Evolutionary conservation across 2,888 invertebrate genomes (phyloP).

Genomic region (Campoplex capitator): DNA sequence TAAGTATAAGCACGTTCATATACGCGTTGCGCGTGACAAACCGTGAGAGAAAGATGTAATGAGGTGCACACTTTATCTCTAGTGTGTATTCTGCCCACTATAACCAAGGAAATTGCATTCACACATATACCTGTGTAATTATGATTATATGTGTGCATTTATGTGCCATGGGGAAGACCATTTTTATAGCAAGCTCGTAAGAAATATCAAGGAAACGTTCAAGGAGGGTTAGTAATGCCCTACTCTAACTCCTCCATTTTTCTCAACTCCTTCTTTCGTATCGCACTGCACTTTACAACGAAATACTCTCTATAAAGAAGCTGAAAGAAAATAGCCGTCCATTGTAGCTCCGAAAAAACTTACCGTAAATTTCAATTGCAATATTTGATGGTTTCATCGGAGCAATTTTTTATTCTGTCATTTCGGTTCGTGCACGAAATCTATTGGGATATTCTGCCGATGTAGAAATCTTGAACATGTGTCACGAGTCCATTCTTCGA

Average conservation of each 20-base stretch:
- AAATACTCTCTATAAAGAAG: background rate
- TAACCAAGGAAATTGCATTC: constrained; percentile 39
- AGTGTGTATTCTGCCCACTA: constrained; percentile 39
- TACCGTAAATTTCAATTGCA: background rate
- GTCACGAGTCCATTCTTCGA: background rate
- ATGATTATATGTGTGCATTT: background rate
- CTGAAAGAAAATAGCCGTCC: background rate
- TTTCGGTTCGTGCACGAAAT: background rate
- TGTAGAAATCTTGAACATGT: background rate
- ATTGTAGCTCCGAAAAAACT: background rate
- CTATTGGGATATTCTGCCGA: background rate
- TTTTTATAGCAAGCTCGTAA: background rate
- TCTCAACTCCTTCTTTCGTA: background rate
- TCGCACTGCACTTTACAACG: background rate
- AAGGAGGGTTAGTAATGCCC: constrained; percentile 8
- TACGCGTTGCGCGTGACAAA: constrained; percentile 67
- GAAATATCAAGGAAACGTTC: constrained; percentile 30
- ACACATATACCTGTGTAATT: background rate
- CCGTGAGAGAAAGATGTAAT: constrained; percentile 71
- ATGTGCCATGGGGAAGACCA: background rate
- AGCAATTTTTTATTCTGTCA: background rate
- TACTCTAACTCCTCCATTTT: constrained; percentile 12
- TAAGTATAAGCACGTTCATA: constrained; percentile 13
- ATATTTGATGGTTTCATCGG: background rate
- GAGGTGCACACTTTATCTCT: constrained; percentile 46